Evolutionary conservation across 2,888 invertebrate species (phyloP), one percentile per base, ranked within the genome.

Genomic region (Perdita meconis): DNA sequence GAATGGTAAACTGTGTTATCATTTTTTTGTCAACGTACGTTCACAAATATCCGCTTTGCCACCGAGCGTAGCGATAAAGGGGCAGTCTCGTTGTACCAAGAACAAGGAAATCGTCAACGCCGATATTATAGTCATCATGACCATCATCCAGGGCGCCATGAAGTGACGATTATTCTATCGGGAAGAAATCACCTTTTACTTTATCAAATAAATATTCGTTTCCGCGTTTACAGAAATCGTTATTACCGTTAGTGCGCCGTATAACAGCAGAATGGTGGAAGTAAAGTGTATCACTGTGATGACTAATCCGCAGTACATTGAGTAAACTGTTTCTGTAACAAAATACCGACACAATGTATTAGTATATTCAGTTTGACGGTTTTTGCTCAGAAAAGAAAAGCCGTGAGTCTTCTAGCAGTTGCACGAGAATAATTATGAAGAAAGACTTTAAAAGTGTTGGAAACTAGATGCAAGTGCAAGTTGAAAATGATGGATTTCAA

Each of bases 101-200:
- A 93, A 90, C 24, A 93, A 64, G 3, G 92, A 91, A 64, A 93
- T 89, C 16, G 92, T 86, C 30, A 92, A 83, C 5, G 92, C 90
- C 24, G 89, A 88, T 68, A 91, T 90, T 72, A 90, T 89, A 60
- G 90, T 89, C 86, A 92, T 90, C 89, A 89, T 91, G 40, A 91
- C 87, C 88, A 91, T 92, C 87, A 93, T 88, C 93, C 93, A 93
- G 3, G 93, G 93, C 38, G 91, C 85, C 88, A 93, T 91, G 34
- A 92, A 90, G 63, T 91, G 91, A 19, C 93, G 92, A 75, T 92
- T 91, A 55, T 90, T 91, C 93, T 93, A 85, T 0, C 44, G 44
- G 73, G 71, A 63, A 53, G n/a, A 55, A 77, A n/a, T 24, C 5
- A 50, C 34, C 30, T 6, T 53, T 19, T 19, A 2, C 65, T 63